Base-by-base conservation (phyloP, 2,113 vertebrate species). In the Xerus inauris region DNA sequence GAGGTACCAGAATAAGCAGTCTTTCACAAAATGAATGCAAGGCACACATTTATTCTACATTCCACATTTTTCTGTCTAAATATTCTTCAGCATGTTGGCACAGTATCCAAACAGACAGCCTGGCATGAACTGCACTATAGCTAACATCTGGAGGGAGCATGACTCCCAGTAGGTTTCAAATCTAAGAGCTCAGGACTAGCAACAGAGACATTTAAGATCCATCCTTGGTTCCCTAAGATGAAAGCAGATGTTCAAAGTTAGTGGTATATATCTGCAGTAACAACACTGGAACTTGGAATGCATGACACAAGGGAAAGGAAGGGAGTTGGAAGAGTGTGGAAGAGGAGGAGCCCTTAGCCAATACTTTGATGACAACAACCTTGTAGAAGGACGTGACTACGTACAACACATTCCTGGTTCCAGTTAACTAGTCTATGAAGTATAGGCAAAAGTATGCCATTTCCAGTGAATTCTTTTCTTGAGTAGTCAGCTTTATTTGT, bases 211-310 rank as follows among this genome's bases (percentile, higher is more conserved):
- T 22, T 49, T 72, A 38, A 24, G 72, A 67, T 49, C 22, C 40
- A 65, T 28, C 12, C 13, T 30, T 1, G 3, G 2, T 72, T 40
- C 42, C 42, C 67, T 24, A 73, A 54, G 77, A 82, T 20, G 54
- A 91, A 94, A 19, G 22, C 71, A 96, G 40, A 45, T 93, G 20
- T 49, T 82, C 73, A 86, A 71, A 92, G n/a, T 47, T 73, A 64
- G 51, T 35, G 35, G 16, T 35, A 19, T 13, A 4, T 81, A 47
- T n/a, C 42, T 87, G 12, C 20, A 38, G 22, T 42, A 62, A 35
- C 71, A 77, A 16, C 57, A 35, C 35, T 40, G 24, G 16, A 30
- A 65, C n/a, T 71, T 45, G 87, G 47, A 40, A 77, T 13, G 35
- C 10, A 7, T 38, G 22, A 49, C 24, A 1, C 12, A 1, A 19